These are phyloP conservation scores for Acronicta alni DNA, from an alignment of 2,888 invertebrate species.

Conservation along the genomic window DNA sequence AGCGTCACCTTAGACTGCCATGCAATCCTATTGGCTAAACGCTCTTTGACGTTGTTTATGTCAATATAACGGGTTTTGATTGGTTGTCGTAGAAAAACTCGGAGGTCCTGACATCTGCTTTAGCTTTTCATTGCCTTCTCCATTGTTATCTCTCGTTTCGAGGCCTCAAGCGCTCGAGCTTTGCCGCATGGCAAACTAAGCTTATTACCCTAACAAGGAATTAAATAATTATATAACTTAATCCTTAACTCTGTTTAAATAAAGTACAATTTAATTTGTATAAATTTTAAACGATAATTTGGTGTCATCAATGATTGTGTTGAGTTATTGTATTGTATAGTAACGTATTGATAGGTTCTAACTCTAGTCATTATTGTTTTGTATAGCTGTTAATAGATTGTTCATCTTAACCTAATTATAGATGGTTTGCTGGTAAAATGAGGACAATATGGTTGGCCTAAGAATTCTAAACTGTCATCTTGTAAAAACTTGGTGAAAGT, in stretches of 20 bases:
- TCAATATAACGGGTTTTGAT: no score
- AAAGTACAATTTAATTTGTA: conserved; percentile 63
- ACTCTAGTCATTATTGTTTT: conserved; percentile 81
- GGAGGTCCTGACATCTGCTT: no score
- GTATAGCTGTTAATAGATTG: conserved; percentile 71
- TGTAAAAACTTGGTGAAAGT: not conserved
- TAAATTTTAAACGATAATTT: conserved; percentile 40
- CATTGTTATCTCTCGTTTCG: conserved; percentile 21
- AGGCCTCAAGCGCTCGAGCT: conserved; percentile 63
- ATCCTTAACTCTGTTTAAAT: conserved; percentile 49
- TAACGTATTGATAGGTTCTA: conserved; percentile 66
- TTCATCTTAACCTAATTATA: conserved; percentile 62
- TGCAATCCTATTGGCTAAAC: no score
- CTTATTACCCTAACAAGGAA: conserved; percentile 59
- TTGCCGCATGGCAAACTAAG: conserved; percentile 64
- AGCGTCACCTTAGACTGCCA: no score
- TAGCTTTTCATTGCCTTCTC: no score
- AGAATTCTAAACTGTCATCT: not conserved
- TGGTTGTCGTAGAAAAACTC: no score
- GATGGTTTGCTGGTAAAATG: conserved; percentile 56
- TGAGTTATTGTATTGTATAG: conserved; percentile 50
- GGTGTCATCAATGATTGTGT: conserved; percentile 42
- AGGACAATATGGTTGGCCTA: not conserved
- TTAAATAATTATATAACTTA: conserved; percentile 58
- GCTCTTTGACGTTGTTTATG: no score